Evolutionary conservation across 2,113 vertebrate genomes (phyloP).

Genomic region (Xenotilapia caudafasciata): DNA sequence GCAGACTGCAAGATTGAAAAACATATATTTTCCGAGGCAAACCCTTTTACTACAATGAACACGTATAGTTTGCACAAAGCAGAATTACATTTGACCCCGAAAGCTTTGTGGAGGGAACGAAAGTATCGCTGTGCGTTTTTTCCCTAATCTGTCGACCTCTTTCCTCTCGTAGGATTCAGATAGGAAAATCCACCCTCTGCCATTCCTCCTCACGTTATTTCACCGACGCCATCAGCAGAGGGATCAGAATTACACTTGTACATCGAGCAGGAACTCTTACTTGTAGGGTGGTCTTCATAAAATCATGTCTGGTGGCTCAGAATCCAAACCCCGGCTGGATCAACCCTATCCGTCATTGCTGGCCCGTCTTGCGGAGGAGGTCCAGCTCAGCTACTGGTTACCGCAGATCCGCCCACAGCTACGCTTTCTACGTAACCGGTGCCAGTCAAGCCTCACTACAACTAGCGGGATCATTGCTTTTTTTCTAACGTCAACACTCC

Average conservation of each 20-base stretch:
- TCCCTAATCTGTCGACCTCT: constrained; percentile 1
- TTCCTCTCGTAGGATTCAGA: not conserved
- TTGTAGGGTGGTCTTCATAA: constrained; percentile 33
- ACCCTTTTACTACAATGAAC: not conserved
- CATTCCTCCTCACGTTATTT: not conserved
- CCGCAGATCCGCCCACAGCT: constrained; percentile 30
- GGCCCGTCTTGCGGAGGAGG: constrained; percentile 4
- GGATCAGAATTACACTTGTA: not conserved
- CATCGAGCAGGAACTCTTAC: constrained; percentile 8
- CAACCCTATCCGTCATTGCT: constrained; percentile 50
- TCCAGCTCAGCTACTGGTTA: constrained; percentile 2
- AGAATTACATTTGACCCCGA: not conserved
- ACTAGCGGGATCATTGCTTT: not conserved
- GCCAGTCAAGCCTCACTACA: not conserved
- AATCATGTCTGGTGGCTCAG: constrained; percentile 28
- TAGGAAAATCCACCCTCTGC: not conserved
- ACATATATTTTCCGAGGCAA: not conserved
- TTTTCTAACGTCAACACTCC: not conserved
- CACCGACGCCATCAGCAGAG: not conserved
- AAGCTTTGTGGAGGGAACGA: not conserved
- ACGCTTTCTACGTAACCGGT: constrained; percentile 3
- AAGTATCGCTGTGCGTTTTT: not conserved
- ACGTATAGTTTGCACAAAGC: not conserved
- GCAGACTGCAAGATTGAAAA: not conserved
- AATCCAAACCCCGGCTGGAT: constrained; percentile 21